phyloP scores from a whole-genome alignment of 1,140 invertebrate genomes.

The Varroa destructor region DNA sequence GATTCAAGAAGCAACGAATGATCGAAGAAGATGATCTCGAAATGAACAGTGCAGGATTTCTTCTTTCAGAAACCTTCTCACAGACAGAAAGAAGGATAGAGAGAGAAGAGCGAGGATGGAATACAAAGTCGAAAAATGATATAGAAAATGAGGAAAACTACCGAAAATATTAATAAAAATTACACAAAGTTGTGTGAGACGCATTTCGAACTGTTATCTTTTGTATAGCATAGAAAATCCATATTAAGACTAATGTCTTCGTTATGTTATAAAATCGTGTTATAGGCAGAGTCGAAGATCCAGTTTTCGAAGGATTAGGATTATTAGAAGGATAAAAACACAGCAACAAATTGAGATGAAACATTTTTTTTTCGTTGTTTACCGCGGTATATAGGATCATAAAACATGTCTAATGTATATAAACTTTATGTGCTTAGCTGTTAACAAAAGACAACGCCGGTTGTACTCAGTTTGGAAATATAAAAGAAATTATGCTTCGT shows the following conservation, averaged over 20 bases:
- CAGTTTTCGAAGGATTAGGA: background rate
- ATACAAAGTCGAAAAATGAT: background rate
- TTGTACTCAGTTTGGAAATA: no score
- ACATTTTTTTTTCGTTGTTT: no score
- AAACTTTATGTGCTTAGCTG: no score
- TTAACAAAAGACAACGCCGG: no score
- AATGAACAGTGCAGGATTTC: background rate
- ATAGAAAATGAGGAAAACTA: background rate
- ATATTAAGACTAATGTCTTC: background rate
- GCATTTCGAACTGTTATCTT: background rate
- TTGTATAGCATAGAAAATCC: background rate
- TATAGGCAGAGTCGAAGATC: background rate
- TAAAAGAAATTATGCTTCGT: no score
- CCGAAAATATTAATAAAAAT: background rate
- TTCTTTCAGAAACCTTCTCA: background rate
- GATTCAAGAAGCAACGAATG: background rate
- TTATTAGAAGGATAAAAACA: background rate
- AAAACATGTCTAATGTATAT: no score
- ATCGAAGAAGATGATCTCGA: background rate
- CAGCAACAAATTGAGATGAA: background rate
- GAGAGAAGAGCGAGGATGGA: background rate
- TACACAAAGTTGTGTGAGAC: constrained; percentile 23
- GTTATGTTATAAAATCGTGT: background rate
- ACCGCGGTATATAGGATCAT: no score
- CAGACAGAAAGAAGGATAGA: background rate